Evolutionary conservation across 2,113 vertebrate species (phyloP), one percentile per base, ranked within the genome.

Genomic region (Rhinoderma darwinii): DNA sequence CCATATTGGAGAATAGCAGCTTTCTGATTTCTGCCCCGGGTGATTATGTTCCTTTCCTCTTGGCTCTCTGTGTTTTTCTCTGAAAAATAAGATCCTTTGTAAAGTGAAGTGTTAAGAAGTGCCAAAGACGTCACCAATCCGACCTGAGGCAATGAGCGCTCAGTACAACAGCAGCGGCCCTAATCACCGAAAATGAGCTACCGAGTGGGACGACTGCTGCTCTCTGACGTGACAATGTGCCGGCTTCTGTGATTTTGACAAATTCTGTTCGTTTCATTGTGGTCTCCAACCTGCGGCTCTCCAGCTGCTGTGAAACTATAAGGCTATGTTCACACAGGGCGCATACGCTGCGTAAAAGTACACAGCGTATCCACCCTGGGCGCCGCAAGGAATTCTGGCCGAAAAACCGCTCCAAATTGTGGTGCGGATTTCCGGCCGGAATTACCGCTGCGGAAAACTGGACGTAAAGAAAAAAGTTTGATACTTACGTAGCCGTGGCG

Each of bases 101-200:
- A 39, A 32, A 32, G 14, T 10, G 41, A 15, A 68, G 59, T 0
- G 43, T 7, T 0, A 11, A 37, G 25, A 47, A 54, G 37, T 35
- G 84, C 84, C 73, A 85, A 37, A 78, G 84, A 86, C 84, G 75
- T 86, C 84, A 86, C 41, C 4, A 0, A 39, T 18, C 75, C 79
- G 84, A 63, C 56, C 39, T 4, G 2, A 35, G 51, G 20, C 47
- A 56, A 18, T 20, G 44, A 10, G 47, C 75, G 8, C 43, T 18
- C 44, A 15, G 20, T n/a, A n/a, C 30, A n/a, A 9, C 8, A n/a
- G 43, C 25, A 75, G 5, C 25, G 4, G 22, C 43, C 41, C 22
- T 27, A 5, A 15, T 30, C 15, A 5, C 61, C 3, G 5, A 22
- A 22, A 56, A 56, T 25, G 20, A n/a, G 20, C 1, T 20, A 8